These are phyloP conservation scores for Chloropsis hardwickii DNA, from an alignment of 2,113 vertebrate species.

Conservation along the genomic window DNA sequence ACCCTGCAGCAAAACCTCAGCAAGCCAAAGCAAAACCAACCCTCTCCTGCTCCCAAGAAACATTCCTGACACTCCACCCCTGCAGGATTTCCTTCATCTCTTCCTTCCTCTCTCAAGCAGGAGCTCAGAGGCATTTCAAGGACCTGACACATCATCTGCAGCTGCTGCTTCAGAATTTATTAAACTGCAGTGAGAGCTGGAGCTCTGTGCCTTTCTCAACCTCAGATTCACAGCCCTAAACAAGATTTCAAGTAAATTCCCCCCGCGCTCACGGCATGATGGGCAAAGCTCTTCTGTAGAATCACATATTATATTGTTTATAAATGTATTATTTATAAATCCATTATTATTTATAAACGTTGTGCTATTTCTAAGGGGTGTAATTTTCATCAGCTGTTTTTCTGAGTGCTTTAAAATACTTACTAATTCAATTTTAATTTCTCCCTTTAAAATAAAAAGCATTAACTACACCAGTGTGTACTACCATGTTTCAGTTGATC, in stretches of 20 bases:
- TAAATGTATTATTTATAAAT: not conserved
- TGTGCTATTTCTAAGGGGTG: not conserved
- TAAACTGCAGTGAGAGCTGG: not conserved
- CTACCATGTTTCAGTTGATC: not conserved
- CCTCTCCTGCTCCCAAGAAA: not conserved
- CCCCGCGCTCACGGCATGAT: rapidly evolving
- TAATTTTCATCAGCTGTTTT: not conserved
- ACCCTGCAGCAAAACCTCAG: not conserved
- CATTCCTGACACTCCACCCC: not conserved
- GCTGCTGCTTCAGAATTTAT: not conserved
- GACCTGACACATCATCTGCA: not conserved
- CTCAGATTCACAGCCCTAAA: not conserved
- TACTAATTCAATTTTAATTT: not conserved
- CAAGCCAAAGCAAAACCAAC: not conserved
- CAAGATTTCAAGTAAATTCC: not conserved
- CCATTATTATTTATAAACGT: not conserved
- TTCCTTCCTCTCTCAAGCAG: not conserved
- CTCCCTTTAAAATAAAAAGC: not conserved
- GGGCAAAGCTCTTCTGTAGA: not conserved
- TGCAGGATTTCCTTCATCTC: not conserved
- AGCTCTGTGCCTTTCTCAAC: not conserved
- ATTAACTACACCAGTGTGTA: not conserved
- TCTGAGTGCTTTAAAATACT: not conserved
- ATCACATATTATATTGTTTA: not conserved
- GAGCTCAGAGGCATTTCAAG: not conserved